Conservation (phyloP, 2,113 vertebrate species). For the Vidua chalybeata region DNA sequence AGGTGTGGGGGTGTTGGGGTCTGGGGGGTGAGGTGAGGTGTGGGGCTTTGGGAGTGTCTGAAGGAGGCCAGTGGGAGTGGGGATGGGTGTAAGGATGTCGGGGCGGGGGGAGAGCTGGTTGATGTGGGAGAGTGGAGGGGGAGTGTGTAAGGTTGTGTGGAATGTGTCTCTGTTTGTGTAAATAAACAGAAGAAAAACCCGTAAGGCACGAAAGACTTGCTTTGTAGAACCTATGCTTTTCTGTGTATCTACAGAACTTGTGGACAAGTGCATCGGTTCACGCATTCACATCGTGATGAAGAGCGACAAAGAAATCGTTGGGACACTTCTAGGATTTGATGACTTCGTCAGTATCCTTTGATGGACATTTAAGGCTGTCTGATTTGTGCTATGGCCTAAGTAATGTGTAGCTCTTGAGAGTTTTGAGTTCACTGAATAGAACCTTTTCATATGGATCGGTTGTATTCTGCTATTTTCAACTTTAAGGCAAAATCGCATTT, state of each 20-base stretch:
- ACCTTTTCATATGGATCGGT: background rate
- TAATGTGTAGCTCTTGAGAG: background rate
- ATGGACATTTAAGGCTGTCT: background rate
- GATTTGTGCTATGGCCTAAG: background rate
- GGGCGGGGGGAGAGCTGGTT: fast-evolving
- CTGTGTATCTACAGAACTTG: conserved; percentile 79
- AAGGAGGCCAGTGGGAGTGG: background rate
- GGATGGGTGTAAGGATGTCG: background rate
- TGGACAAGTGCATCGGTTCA: conserved; percentile 97
- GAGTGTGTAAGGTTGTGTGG: background rate
- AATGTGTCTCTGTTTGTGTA: background rate
- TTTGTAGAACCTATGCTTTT: background rate
- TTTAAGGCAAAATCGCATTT: background rate
- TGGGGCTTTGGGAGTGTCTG: background rate
- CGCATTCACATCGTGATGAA: conserved; percentile 99
- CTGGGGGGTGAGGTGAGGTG: too few species aligned
- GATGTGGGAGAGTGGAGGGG: background rate
- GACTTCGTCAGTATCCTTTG: conserved; percentile 99
- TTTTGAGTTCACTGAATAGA: background rate
- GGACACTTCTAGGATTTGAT: conserved; percentile 92
- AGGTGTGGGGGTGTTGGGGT: background rate
- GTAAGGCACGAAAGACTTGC: background rate
- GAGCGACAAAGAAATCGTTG: conserved; percentile 96
- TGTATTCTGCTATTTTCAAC: background rate
- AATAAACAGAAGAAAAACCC: background rate